phyloP scores from a whole-genome alignment of 2,113 vertebrate genomes.

The Puntigrus tetrazona region DNA sequence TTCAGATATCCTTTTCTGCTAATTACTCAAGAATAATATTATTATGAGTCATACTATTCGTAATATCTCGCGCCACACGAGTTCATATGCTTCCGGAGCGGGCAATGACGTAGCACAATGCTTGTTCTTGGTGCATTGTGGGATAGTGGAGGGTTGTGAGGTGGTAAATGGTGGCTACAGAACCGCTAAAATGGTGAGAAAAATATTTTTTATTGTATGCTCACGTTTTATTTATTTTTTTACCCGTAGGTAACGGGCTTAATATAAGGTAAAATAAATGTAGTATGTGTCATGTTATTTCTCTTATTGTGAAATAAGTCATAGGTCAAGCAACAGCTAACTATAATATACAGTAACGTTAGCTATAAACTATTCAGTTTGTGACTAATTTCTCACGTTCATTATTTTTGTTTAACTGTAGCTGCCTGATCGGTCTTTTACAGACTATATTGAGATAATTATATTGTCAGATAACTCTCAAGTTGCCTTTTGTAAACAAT shows the following conservation, averaged over 20 bases:
- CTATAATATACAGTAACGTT: not conserved
- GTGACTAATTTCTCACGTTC: not conserved
- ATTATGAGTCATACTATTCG: not conserved
- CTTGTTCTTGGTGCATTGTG: conserved; percentile 65
- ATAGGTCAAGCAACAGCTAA: not conserved
- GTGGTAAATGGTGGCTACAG: not conserved
- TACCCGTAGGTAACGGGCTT: not conserved
- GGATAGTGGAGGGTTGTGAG: conserved; percentile 57
- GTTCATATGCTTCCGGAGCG: not conserved
- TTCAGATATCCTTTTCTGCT: not conserved
- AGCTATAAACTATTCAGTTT: not conserved
- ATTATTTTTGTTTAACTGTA: not conserved
- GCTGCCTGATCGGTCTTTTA: not conserved
- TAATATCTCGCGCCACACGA: not conserved
- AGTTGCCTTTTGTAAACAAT: not conserved
- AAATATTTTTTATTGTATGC: not conserved
- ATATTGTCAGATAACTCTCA: not conserved
- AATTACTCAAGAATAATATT: not conserved
- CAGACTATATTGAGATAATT: not conserved
- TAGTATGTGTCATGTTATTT: not conserved
- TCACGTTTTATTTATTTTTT: not conserved
- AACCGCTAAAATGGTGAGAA: not conserved
- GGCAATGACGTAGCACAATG: conserved; percentile 16
- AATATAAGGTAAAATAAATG: not conserved
- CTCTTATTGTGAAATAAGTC: not conserved